These are phyloP conservation scores for Pristis pectinata DNA, from an alignment of 2,797 vertebrate species.

Conservation along the genomic window DNA sequence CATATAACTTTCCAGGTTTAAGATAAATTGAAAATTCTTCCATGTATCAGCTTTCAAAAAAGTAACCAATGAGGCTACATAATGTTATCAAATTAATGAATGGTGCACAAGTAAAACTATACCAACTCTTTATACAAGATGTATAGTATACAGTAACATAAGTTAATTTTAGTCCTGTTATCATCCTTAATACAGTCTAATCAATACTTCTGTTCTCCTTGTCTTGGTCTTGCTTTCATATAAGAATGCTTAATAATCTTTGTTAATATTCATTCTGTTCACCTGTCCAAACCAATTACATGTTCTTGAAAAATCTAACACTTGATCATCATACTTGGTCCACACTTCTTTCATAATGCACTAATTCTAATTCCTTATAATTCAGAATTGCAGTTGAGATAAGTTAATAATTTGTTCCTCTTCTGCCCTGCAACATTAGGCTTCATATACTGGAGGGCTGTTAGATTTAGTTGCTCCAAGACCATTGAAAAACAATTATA, in stretches of 20 bases:
- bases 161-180: background rate
- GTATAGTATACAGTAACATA: background rate
- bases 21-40: background rate
- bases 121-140: background rate
- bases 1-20: background rate
- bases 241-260: background rate
- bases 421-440: background rate
- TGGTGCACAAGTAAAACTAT: background rate
- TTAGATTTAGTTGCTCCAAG: no score
- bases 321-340: background rate
- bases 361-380: background rate
- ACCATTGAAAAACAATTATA: no score
- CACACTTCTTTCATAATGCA: background rate
- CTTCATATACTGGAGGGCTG: background rate
- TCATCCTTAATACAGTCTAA: conserved; percentile 5
- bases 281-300: background rate
- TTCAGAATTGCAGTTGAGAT: background rate
- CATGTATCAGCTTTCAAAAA: conserved; percentile 7
- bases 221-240: background rate
- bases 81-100: conserved; percentile 1
- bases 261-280: conserved; percentile 5
- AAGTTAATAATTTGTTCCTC: background rate
- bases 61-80: background rate
- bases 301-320: background rate
- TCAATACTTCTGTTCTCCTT: background rate